Conservation (phyloP, 2,888 invertebrate genomes). For the Amphipoea oculea region DNA sequence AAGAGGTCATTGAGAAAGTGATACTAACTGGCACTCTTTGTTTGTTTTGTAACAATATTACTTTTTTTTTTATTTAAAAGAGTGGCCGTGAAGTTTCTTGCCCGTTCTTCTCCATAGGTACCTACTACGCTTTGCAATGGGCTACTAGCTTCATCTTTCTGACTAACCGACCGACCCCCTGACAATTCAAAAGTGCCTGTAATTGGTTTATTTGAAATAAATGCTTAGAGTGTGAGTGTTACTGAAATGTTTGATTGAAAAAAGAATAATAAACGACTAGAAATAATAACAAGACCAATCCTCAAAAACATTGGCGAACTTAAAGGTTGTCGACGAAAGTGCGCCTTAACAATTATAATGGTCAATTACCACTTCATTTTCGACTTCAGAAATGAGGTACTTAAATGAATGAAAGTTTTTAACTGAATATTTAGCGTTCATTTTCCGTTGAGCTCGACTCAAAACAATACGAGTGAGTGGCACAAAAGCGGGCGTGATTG, state of each 20-base stretch:
- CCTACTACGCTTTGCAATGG: not conserved
- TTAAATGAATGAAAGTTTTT: slow-evolving; percentile 62
- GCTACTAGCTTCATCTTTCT: not conserved
- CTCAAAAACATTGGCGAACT: slow-evolving; percentile 33
- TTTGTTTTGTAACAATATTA: slow-evolving; percentile 19
- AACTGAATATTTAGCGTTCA: slow-evolving; percentile 64
- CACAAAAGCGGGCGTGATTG: slow-evolving; percentile 86
- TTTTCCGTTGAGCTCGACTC: slow-evolving; percentile 66
- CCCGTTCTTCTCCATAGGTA: not conserved
- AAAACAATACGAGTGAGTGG: slow-evolving; percentile 78
- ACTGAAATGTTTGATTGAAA: not conserved
- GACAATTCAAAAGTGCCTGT: not conserved
- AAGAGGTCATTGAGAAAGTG: slow-evolving; percentile 10
- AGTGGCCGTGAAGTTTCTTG: not conserved
- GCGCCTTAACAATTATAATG: slow-evolving; percentile 59
- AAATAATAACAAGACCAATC: slow-evolving; percentile 19
- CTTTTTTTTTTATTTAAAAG: not conserved
- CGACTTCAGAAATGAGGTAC: slow-evolving; percentile 56
- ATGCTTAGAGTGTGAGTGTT: not conserved
- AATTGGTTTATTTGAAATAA: not conserved
- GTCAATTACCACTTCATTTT: slow-evolving; percentile 67
- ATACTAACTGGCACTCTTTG: not conserved
- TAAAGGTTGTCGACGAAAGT: slow-evolving; percentile 56
- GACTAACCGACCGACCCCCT: not conserved
- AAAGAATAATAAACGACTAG: slow-evolving; percentile 2